Conservation (phyloP, 2,113 vertebrate genomes). For the Potamarius usumacintae region DNA sequence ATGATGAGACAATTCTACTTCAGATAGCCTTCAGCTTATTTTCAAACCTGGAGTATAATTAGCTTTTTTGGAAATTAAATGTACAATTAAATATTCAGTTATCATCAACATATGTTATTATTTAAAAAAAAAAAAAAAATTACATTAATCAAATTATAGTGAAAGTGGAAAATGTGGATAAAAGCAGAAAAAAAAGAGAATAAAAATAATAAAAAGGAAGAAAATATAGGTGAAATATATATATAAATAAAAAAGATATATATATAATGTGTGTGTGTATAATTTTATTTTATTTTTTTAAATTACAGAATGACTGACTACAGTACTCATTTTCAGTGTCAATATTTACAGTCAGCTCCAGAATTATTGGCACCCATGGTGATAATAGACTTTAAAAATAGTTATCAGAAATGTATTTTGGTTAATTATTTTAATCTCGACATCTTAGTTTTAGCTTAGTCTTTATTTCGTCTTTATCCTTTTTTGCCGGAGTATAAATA, state of each 20-base stretch:
- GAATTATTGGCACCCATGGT: neutral
- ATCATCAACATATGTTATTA: no score
- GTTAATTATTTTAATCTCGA: no score
- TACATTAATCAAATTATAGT: neutral
- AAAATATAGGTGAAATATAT: no score
- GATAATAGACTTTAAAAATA: no score
- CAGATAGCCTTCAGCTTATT: neutral
- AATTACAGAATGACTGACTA: neutral
- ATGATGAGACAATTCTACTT: constrained; percentile 32
- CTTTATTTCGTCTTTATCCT: no score
- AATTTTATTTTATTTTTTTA: no score
- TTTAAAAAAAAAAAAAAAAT: neutral
- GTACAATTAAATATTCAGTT: neutral
- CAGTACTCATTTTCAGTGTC: neutral
- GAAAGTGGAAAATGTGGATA: neutral
- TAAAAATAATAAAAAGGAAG: neutral
- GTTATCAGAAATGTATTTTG: no score
- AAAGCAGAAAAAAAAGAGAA: neutral
- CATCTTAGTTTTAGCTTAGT: no score
- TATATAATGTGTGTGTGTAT: no score
- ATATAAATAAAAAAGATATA: no score
- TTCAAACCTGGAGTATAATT: neutral
- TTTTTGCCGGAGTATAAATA: no score
- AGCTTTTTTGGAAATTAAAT: neutral
- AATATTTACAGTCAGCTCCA: neutral